Evolutionary conservation across 2,888 invertebrate genomes (phyloP), one percentile per base, ranked within the genome.

Genomic region (Ormyrus nitidulus): DNA sequence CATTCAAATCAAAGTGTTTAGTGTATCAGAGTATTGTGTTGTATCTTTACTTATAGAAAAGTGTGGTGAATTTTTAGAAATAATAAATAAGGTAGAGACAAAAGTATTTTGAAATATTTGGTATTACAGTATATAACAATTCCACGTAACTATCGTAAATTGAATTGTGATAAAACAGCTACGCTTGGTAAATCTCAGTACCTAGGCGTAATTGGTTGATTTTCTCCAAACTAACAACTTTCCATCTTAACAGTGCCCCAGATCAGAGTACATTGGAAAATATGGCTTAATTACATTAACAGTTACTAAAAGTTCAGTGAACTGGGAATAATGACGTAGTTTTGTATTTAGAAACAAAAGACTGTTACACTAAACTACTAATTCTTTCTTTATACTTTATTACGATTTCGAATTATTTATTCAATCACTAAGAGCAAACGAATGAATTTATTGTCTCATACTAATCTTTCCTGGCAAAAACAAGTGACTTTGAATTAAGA

Each of bases 171-270:
- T 2, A 34, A 34, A 34, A 34, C 34, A 34, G 34, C 3, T 34
- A 34, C 4, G 34, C 34, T 34, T 34, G 34, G 34, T 34, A 51
- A 13, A 49, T 6, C 8, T 49, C 69, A 46, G 65, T 59, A 51
- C 51, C 44, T 77, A 19, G 56, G 13, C 58, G 11, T 44, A 13
- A 8, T 9, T 34, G 19, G 7, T 69, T 74, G 11, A 56, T 6
- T 2, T 49, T 19, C 51, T 53, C 34, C 49, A 68, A 19, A 81
- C 48, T 77, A 77, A 77, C 19, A 65, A 48, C 6, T 70, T 69
- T 68, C n/a, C 46, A 44, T 54, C 19, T 77, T 70, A 74, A 64
- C 74, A 81, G 74, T 77, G 80, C 77, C 77, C 77, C 70, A 77
- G 66, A 73, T 74, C 80, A 77, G 72, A 77, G 73, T 72, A 34